These are phyloP conservation scores for Zaprionus capensis DNA, from an alignment of 1,140 invertebrate genomes.

Conservation along the genomic window DNA sequence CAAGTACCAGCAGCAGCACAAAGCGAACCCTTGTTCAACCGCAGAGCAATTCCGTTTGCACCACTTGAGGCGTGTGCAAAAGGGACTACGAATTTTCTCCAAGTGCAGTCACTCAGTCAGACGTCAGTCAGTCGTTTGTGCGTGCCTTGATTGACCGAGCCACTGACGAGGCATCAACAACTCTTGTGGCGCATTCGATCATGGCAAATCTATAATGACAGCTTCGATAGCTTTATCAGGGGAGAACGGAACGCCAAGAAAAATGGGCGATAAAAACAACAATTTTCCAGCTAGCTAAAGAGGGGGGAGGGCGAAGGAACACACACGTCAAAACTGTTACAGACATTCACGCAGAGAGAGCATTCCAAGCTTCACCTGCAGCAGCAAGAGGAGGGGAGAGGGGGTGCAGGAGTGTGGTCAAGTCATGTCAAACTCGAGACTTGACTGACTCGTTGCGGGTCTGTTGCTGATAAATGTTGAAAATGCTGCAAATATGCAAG, in stretches of 20 bases:
- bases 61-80: not conserved
- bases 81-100: not conserved
- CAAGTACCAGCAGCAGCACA: not conserved
- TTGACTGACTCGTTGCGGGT: conserved; percentile 27
- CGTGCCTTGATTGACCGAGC: conserved; percentile 27
- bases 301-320: not conserved
- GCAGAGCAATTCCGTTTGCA: not conserved
- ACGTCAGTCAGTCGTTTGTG: not conserved
- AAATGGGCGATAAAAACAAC: conserved; percentile 8
- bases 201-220: conserved; percentile 76
- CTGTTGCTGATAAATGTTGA: conserved; percentile 38
- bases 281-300: conserved; percentile 13
- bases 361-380: not conserved
- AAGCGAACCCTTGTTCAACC: not conserved
- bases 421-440: conserved; percentile 46
- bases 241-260: conserved; percentile 22
- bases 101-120: not conserved
- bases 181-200: conserved; percentile 68
- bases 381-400: too few species aligned
- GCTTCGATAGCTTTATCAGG: conserved; percentile 64
- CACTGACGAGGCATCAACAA: conserved; percentile 52
- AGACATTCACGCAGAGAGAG: conserved; percentile 4
- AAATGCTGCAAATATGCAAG: conserved; percentile 43
- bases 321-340: conserved; percentile 32
- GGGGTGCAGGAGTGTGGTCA: conserved; percentile 16